Evolutionary conservation across 2,113 vertebrate genomes (phyloP).

Genomic region (Turnix velox): DNA sequence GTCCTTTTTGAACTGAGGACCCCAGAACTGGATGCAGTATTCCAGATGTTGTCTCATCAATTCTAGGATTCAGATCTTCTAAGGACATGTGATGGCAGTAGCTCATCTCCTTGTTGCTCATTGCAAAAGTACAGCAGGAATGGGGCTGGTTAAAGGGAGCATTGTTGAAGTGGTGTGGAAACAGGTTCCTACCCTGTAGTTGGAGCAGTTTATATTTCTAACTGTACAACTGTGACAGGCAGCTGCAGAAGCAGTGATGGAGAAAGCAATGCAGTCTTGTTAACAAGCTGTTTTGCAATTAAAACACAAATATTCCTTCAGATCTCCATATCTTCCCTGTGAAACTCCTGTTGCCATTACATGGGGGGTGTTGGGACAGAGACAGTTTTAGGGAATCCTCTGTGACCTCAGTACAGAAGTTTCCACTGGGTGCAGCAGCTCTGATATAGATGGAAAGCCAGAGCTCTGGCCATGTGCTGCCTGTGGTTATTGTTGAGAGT

Average conservation of each 20-base stretch:
- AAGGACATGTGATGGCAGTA: neutral
- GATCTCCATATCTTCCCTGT: neutral
- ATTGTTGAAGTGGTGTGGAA: neutral
- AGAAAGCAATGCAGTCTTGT: neutral
- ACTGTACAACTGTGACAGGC: neutral
- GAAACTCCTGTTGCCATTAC: neutral
- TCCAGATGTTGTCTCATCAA: too few relatives aligned
- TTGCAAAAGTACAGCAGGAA: neutral
- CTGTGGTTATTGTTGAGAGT: neutral
- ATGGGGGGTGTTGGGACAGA: neutral
- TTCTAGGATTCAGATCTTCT: neutral
- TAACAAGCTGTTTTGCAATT: neutral
- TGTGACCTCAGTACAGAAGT: neutral
- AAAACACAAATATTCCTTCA: neutral
- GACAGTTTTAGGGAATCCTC: neutral
- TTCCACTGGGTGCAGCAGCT: neutral
- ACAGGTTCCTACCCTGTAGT: neutral
- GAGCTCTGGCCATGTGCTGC: fast-evolving
- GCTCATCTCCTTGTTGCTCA: neutral
- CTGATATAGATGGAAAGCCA: neutral
- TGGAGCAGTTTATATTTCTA: neutral
- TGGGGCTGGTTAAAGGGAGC: neutral
- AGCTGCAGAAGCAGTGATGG: neutral
- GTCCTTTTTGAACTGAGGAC: too few relatives aligned
- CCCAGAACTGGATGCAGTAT: too few relatives aligned